These are phyloP conservation scores for Xestia rhomboidea DNA, from an alignment of 2,888 invertebrate genomes.

Conservation along the genomic window DNA sequence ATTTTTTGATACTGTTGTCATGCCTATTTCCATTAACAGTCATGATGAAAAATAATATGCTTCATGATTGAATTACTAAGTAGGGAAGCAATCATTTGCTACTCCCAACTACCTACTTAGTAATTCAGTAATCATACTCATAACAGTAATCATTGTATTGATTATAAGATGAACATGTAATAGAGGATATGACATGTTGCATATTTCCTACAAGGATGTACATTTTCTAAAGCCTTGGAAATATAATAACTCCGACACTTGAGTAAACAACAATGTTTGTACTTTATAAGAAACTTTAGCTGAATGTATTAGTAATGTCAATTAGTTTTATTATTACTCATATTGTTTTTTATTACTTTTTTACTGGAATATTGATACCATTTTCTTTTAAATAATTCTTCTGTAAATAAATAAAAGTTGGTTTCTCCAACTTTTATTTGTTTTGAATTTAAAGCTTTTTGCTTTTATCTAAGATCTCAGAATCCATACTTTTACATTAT, in stretches of 20 bases:
- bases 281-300: slow-evolving; percentile 6
- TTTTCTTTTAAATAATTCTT: not conserved
- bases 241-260: slow-evolving; percentile 45
- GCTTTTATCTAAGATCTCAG: not conserved
- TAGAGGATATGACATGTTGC: slow-evolving; percentile 51
- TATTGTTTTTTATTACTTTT: not conserved
- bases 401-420: not conserved
- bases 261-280: slow-evolving; percentile 33
- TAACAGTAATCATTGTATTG: slow-evolving; percentile 17
- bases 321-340: not conserved
- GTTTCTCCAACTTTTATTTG: not conserved
- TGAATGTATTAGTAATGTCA: slow-evolving; percentile 2
- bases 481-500: slow-evolving; percentile 31
- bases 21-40: not conserved
- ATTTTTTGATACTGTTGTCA: too few species aligned
- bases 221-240: slow-evolving; percentile 65
- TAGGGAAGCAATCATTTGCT: not conserved
- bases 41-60: not conserved
- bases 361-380: not conserved
- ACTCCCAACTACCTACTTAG: not conserved
- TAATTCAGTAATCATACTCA: slow-evolving; percentile 20
- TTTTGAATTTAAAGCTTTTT: not conserved
- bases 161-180: slow-evolving; percentile 34
- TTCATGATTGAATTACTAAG: not conserved
- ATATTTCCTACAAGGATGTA: slow-evolving; percentile 39